Evolutionary conservation across 2,888 invertebrate genomes (phyloP).

Genomic region (Pogonocherus hispidulus): DNA sequence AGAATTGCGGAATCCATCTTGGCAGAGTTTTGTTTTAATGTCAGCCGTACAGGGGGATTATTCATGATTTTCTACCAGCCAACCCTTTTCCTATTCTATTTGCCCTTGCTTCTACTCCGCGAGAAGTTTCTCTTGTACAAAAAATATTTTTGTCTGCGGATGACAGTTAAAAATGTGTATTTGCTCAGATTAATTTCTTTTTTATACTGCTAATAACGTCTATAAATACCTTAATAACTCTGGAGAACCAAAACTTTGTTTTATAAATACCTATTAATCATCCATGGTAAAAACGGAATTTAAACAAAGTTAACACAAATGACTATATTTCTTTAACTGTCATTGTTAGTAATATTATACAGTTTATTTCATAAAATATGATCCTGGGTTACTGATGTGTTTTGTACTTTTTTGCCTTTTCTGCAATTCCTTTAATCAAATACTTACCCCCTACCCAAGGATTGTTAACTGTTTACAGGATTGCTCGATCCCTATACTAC

Average conservation of each 20-base stretch:
- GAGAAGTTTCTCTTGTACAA: conserved; percentile 26
- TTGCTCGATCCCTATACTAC: no score
- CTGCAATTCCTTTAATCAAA: no score
- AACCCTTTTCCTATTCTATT: conserved; percentile 49
- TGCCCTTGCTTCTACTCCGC: conserved; percentile 31
- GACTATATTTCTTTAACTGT: no score
- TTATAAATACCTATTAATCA: no score
- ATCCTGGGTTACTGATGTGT: no score
- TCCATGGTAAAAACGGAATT: no score
- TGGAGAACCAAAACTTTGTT: neutral
- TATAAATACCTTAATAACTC: neutral
- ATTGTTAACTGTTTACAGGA: no score
- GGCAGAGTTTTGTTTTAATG: conserved; percentile 65
- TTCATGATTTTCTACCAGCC: conserved; percentile 57
- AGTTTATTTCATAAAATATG: no score
- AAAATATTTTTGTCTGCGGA: conserved; percentile 42
- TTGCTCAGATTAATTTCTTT: neutral
- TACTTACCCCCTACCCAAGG: no score
- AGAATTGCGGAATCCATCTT: conserved; percentile 67
- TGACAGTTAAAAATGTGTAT: conserved; percentile 48
- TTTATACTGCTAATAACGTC: neutral
- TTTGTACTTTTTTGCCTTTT: no score
- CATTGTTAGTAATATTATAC: no score
- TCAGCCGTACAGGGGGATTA: conserved; percentile 60
- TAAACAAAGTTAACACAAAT: no score